These are phyloP conservation scores for Notamacropus eugenii DNA, from an alignment of 2,797 vertebrate species.

Conservation along the genomic window DNA sequence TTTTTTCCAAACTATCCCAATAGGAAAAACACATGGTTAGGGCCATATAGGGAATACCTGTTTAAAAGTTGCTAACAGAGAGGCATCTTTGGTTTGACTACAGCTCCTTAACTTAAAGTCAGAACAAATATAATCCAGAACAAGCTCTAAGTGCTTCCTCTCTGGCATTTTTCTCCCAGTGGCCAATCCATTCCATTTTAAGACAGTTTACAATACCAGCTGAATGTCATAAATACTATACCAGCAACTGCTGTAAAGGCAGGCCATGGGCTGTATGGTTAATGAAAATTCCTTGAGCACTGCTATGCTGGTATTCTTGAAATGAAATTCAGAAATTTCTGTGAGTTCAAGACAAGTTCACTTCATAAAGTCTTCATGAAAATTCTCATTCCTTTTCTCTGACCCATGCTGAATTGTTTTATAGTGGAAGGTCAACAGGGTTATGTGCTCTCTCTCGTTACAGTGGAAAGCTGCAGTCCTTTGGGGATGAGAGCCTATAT, in stretches of 20 bases:
- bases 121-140: slow-evolving; percentile 59
- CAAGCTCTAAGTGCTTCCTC: slow-evolving; percentile 55
- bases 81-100: slow-evolving; percentile 54
- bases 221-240: slow-evolving; percentile 60
- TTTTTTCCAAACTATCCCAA: not conserved
- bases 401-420: slow-evolving; percentile 55
- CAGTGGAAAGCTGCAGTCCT: slow-evolving; percentile 45
- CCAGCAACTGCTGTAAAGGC: slow-evolving; percentile 53
- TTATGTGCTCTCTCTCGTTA: slow-evolving; percentile 2
- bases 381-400: slow-evolving; percentile 58
- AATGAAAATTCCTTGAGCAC: slow-evolving; percentile 64
- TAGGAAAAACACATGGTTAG: slow-evolving; percentile 25
- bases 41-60: slow-evolving; percentile 33
- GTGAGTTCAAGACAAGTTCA: slow-evolving; percentile 74
- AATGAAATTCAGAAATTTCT: slow-evolving; percentile 72
- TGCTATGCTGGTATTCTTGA: slow-evolving; percentile 38
- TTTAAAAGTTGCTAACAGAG: slow-evolving; percentile 57
- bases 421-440: slow-evolving; percentile 58
- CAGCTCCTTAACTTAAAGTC: slow-evolving; percentile 67
- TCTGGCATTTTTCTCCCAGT: slow-evolving; percentile 45
- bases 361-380: slow-evolving; percentile 61
- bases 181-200: slow-evolving; percentile 57
- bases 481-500: slow-evolving; percentile 57
- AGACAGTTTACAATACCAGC: slow-evolving; percentile 50
- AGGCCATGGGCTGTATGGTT: slow-evolving; percentile 34